These are phyloP conservation scores for Autographa pulchrina DNA, from an alignment of 2,888 invertebrate species.

Conservation along the genomic window DNA sequence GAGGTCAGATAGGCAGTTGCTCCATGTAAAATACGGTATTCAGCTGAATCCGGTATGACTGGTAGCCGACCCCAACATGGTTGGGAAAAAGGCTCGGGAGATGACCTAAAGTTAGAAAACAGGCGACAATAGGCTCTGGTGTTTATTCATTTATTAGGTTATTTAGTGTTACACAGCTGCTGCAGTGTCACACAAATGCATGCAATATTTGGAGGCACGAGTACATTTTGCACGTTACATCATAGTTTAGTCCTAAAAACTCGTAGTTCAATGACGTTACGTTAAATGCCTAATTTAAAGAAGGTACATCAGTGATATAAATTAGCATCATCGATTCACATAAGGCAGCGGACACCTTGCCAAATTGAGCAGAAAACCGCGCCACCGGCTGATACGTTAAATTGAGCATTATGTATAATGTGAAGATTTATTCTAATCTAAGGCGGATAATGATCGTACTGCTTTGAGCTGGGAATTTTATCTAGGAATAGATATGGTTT, in stretches of 20 bases:
- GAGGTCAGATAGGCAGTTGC: too few relatives aligned
- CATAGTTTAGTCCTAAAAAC: neutral
- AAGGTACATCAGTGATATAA: neutral
- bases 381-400: slow-evolving; percentile 3
- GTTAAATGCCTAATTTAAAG: neutral
- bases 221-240: neutral
- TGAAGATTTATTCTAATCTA: slow-evolving; percentile 4
- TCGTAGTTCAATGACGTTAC: neutral
- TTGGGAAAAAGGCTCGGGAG: too few relatives aligned
- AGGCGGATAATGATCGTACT: neutral
- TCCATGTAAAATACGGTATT: too few relatives aligned
- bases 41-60: too few relatives aligned
- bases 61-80: too few relatives aligned
- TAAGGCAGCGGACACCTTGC: neutral
- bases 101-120: too few relatives aligned
- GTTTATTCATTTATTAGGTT: too few relatives aligned
- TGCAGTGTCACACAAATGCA: too few relatives aligned
- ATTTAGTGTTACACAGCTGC: too few relatives aligned
- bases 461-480: neutral
- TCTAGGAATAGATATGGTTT: neutral
- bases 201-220: too few relatives aligned
- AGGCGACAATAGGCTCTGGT: too few relatives aligned
- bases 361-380: neutral
- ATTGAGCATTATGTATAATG: slow-evolving; percentile 6
- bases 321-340: neutral